These are phyloP conservation scores for Oncorhynchus clarkii DNA, from an alignment of 2,113 vertebrate species.

Conservation along the genomic window DNA sequence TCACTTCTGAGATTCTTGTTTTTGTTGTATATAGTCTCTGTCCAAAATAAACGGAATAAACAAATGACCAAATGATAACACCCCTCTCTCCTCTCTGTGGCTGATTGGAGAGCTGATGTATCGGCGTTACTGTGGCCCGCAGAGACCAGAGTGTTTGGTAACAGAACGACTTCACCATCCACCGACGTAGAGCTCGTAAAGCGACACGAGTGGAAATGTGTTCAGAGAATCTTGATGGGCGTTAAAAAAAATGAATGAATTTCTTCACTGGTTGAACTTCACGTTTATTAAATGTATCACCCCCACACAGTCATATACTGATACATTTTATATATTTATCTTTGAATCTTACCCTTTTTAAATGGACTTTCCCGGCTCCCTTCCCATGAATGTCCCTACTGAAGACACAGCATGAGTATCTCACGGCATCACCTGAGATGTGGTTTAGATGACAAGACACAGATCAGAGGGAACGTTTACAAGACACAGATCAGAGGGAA, in stretches of 20 bases:
- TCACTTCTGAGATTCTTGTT: no score
- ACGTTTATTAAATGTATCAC: background rate
- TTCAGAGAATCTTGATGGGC: background rate
- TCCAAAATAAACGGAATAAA: no score
- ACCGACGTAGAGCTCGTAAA: background rate
- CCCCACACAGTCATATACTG: background rate
- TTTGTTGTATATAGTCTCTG: no score
- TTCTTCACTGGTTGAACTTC: background rate
- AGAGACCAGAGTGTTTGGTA: background rate
- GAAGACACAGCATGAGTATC: background rate
- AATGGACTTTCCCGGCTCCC: background rate
- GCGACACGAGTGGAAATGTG: background rate
- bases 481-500: background rate
- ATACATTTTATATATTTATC: background rate
- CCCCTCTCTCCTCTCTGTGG: no score
- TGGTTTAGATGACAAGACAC: background rate
- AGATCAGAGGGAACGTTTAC: background rate
- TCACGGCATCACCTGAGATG: background rate
- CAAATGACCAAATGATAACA: no score
- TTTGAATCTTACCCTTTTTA: background rate
- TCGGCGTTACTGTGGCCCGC: no score
- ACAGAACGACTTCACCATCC: background rate
- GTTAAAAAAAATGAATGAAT: background rate
- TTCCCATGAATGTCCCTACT: background rate
- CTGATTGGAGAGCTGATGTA: no score